Evolutionary conservation across 2,113 vertebrate species (phyloP), one percentile per base, ranked within the genome.

Genomic region (Engystomops pustulosus): DNA sequence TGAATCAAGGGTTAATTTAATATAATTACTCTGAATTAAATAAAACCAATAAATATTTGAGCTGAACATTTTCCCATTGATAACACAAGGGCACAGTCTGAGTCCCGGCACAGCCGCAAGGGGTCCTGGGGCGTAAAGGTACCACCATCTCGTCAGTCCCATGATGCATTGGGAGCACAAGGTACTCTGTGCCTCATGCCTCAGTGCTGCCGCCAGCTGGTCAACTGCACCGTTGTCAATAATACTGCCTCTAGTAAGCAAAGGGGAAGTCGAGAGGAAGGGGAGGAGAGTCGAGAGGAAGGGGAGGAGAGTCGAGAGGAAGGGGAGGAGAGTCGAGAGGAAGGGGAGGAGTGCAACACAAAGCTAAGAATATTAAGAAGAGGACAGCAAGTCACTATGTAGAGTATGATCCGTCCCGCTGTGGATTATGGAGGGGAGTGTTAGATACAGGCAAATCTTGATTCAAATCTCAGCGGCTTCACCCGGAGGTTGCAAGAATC

Each of bases 351-450:
- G n/a, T n/a, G n/a, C 41, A 17, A 27, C 5, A 25, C 41, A 7
- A 72, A 74, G 18, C 12, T 17, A 14, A 15, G 12, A 36, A 36
- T 72, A 70, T 53, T 17, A 68, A 69, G 62, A 34, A n/a, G 23
- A 25, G 25, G 20, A n/a, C 65, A 17, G 32, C 80, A 44, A 92
- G 88, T 87, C 88, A 79, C 84, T 87, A 78, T 70, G 89, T 88
- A 89, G 79, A 90, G 94, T 87, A 85, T 88, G 84, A 89, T 90
- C 89, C 86, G 86, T 89, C 90, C 88, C 88, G 91, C 91, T 86
- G 27, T 90, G 82, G 81, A 85, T 89, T 45, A 62, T 87, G 89
- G 90, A 89, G 87, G 86, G 32, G 82, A 87, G 85, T 78, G 80
- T 76, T 80, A 86, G 84, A 81, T 30, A 11, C 36, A 8, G 55